Evolutionary conservation across 1,140 invertebrate genomes (phyloP).

Genomic region (Lasioglossum albipes): DNA sequence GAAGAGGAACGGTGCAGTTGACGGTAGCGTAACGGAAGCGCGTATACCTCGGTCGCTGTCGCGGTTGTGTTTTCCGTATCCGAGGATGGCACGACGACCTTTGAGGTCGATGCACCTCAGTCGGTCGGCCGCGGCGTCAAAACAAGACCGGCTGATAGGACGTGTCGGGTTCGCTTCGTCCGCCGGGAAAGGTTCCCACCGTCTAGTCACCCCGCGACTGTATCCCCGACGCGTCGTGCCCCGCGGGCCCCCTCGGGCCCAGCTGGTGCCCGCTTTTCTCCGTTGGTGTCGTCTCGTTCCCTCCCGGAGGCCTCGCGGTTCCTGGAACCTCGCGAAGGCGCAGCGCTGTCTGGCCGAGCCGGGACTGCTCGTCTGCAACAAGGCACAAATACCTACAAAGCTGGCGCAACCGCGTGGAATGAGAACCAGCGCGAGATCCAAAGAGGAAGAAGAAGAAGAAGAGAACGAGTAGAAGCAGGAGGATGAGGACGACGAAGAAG

Average conservation of each 20-base stretch:
- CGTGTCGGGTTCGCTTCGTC: conserved; percentile 56
- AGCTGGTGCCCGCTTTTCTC: conserved; percentile 21
- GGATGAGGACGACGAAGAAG: background rate
- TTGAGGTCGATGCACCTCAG: conserved; percentile 78
- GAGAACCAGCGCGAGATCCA: conserved; percentile 52
- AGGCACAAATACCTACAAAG: conserved; percentile 67
- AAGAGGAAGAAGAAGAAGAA: conserved; percentile 10
- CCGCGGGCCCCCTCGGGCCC: conserved; percentile 12
- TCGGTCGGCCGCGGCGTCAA: conserved; percentile 70
- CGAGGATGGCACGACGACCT: conserved; percentile 71
- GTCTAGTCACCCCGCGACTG: conserved; percentile 73
- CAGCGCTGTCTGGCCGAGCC: conserved; percentile 77
- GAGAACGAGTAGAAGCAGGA: background rate
- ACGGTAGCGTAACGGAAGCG: conserved; percentile 32
- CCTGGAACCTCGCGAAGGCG: conserved; percentile 76
- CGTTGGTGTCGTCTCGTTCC: conserved; percentile 48
- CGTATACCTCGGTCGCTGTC: background rate
- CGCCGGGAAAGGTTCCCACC: conserved; percentile 74
- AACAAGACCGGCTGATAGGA: conserved; percentile 74
- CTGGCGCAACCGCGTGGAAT: conserved; percentile 38
- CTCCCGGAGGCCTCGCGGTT: conserved; percentile 58
- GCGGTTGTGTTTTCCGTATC: conserved; percentile 31
- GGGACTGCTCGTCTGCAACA: conserved; percentile 68
- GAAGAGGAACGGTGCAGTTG: background rate
- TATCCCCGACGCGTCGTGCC: no score